Evolutionary conservation across 2,113 vertebrate genomes (phyloP), one percentile per base, ranked within the genome.

Genomic region (Steatornis caripensis): DNA sequence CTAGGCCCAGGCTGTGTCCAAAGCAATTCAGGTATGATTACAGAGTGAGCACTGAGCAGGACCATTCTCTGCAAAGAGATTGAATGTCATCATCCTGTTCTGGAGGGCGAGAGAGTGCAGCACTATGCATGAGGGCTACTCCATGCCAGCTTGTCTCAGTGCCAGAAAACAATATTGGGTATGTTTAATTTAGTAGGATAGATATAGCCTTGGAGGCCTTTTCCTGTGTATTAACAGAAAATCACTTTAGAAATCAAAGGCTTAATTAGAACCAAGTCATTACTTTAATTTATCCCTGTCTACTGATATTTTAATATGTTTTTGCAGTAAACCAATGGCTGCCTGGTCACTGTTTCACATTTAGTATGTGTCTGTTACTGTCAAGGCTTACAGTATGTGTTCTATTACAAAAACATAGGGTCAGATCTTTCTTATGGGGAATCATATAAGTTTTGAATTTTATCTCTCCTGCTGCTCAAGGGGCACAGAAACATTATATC

Each of bases 161-260:
- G 61, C 83, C 79, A 90, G 66, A 32, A 86, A 70, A 58, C 62
- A 77, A 34, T 80, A 88, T 27, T 48, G 15, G 14, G 20, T 43
- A 78, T 90, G 71, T 84, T 95, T 95, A 93, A 95, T 97, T 95
- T 87, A 93, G 46, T 39, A 81, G 80, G 49, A 58, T 74, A 61
- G 45, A 92, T 49, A 11, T 77, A 90, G 37, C 91, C 46, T 94
- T 84, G 53, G 60, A 90, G 83, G 55, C 51, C 24, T 93, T 94
- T 94, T 68, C 61, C 24, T 77, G 72, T 93, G 51, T 75, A 84
- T 94, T 92, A 93, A 60, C 60, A 92, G 75, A 74, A 93, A 96
- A 93, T 86, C 75, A 90, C 58, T 82, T 80, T 64, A 89, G 51
- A 95, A 94, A 94, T 94, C 85, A 92, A 90, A 89, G 51, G 15